phyloP scores from a whole-genome alignment of 2,888 invertebrate species.

The Gibbula magus region DNA sequence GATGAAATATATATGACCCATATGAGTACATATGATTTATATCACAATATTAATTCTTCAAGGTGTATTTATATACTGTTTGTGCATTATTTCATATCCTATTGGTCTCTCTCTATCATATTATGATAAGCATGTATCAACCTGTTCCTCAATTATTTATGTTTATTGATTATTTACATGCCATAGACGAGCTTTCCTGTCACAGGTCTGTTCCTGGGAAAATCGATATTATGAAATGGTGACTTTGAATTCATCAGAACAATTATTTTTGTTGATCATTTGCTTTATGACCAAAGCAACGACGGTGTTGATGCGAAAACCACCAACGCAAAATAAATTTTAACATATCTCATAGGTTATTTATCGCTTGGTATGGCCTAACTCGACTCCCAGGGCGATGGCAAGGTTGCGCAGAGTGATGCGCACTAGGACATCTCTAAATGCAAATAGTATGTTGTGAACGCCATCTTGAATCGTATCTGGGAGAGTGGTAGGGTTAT shows the following conservation, averaged over 20 bases:
- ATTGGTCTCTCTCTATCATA: constrained; percentile 5
- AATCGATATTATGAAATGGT: not conserved
- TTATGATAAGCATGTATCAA: constrained; percentile 13
- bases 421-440: constrained; percentile 68
- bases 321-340: constrained; percentile 1
- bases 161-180: constrained; percentile 13
- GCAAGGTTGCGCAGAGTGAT: constrained; percentile 72
- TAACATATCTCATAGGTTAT: not conserved
- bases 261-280: not conserved
- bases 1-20: too few relatives aligned
- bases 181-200: constrained; percentile 1
- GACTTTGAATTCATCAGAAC: not conserved
- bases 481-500: constrained; percentile 57
- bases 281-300: not conserved
- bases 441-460: constrained; percentile 73
- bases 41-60: too few relatives aligned
- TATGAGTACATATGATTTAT: too few relatives aligned
- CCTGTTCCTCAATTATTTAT: constrained; percentile 7
- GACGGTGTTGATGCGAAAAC: not conserved
- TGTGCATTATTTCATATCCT: not conserved
- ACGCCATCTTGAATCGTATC: constrained; percentile 71
- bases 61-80: not conserved
- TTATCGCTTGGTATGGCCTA: constrained; percentile 35
- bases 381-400: constrained; percentile 65
- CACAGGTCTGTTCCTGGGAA: not conserved